Percentiles rank a stretch among this genome's conserved stretches.
Evolutionary conservation across 2,113 vertebrate genomes (phyloP).

Genomic region (Dendropsophus ebraccatus): DNA sequence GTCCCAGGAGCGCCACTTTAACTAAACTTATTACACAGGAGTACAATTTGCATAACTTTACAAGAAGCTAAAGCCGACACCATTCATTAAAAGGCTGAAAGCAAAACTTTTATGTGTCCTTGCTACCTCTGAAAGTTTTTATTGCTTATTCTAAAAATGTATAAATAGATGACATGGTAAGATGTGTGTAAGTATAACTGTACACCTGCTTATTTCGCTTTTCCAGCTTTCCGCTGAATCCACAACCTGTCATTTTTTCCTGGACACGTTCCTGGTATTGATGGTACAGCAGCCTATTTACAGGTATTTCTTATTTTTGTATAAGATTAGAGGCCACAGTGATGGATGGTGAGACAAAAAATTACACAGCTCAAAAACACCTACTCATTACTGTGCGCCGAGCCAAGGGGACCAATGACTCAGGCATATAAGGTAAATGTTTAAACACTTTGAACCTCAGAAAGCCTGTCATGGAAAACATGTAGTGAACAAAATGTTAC

Average conservation of each 20-base stretch:
- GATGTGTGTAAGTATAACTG: background rate
- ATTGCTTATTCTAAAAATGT: background rate
- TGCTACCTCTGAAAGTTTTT: background rate
- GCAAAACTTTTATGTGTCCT: background rate
- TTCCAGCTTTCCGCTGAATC: background rate
- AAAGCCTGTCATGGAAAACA: slow-evolving; percentile 19
- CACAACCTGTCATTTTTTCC: slow-evolving; percentile 39
- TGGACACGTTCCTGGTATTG: slow-evolving; percentile 14
- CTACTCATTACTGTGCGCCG: slow-evolving; percentile 16
- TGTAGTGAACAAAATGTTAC: slow-evolving; percentile 32
- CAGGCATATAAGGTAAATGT: slow-evolving; percentile 3
- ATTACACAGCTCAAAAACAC: slow-evolving; percentile 40
- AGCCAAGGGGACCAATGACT: slow-evolving; percentile 21
- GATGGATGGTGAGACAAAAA: slow-evolving; percentile 30
- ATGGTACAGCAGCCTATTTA: slow-evolving; percentile 9
- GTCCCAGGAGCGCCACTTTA: too few relatives aligned
- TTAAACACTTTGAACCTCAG: background rate
- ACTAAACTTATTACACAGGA: too few relatives aligned
- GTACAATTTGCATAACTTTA: too few relatives aligned
- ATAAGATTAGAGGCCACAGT: background rate
- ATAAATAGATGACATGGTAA: background rate
- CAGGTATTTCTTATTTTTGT: slow-evolving; percentile 23
- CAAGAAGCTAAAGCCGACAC: background rate
- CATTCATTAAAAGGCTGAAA: background rate
- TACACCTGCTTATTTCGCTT: slow-evolving; percentile 15